Evolutionary conservation across 2,888 invertebrate species (phyloP).

Genomic region (Endomychus coccineus): DNA sequence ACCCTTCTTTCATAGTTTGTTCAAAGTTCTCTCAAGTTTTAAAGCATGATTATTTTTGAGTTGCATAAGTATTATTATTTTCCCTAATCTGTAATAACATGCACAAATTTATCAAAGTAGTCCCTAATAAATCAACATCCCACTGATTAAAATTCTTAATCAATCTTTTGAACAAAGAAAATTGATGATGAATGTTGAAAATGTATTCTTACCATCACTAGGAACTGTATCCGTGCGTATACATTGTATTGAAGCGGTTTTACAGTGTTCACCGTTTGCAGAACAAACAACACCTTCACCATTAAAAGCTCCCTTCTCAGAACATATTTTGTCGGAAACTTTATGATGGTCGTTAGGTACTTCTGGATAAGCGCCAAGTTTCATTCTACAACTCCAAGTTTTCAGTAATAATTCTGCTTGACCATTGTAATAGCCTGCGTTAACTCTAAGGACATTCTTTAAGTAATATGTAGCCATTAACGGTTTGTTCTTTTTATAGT

Average conservation of each 20-base stretch:
- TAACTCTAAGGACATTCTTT: slow-evolving; percentile 53
- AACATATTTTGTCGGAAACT: slow-evolving; percentile 29
- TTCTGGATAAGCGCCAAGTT: slow-evolving; percentile 33
- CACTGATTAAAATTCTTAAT: too few species aligned
- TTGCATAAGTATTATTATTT: too few species aligned
- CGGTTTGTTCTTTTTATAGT: slow-evolving; percentile 56
- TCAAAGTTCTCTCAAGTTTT: too few species aligned
- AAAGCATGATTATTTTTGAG: too few species aligned
- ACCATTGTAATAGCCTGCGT: slow-evolving; percentile 47
- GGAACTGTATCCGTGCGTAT: slow-evolving; percentile 28
- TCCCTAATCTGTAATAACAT: too few species aligned
- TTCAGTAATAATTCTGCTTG: slow-evolving; percentile 47
- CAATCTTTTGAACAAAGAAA: too few species aligned
- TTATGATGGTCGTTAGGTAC: slow-evolving; percentile 21
- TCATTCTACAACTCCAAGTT: slow-evolving; percentile 49
- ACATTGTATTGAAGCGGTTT: slow-evolving; percentile 38
- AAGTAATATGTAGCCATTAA: slow-evolving; percentile 55
- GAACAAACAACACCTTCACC: slow-evolving; percentile 39
- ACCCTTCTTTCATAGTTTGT: too few species aligned
- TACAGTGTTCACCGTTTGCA: slow-evolving; percentile 38
- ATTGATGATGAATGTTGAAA: too few species aligned
- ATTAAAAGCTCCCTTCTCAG: slow-evolving; percentile 29
- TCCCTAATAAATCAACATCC: too few species aligned
- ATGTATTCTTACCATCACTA: slow-evolving; percentile 21
- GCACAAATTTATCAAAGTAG: too few species aligned